phyloP scores from a whole-genome alignment of 2,888 invertebrate genomes.

The Linnaemya vulpina region DNA sequence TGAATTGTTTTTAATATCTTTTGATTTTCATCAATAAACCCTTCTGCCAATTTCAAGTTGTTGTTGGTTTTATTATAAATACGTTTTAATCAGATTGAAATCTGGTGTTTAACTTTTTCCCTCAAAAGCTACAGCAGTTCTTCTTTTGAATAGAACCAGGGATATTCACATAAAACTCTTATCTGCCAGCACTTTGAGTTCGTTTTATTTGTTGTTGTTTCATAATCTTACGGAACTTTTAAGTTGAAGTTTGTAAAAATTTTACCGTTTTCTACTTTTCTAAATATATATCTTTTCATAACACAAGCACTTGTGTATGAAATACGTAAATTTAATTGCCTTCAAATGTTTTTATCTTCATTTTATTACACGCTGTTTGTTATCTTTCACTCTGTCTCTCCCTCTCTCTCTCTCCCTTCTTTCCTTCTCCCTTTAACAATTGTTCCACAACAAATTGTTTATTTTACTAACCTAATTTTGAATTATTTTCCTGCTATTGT shows the following conservation, averaged over 20 bases:
- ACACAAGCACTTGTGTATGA: neutral
- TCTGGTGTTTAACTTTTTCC: too few relatives aligned
- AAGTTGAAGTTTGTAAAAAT: neutral
- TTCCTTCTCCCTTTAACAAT: neutral
- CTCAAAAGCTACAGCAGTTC: too few relatives aligned
- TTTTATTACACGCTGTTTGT: neutral
- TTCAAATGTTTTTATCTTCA: neutral
- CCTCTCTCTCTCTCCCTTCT: neutral
- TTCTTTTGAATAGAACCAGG: too few relatives aligned
- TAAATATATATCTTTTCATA: neutral
- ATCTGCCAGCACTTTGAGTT: too few relatives aligned
- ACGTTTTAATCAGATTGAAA: neutral
- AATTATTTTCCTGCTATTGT: neutral
- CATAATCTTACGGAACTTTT: neutral
- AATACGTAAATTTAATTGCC: neutral
- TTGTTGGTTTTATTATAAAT: neutral
- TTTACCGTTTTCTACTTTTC: neutral
- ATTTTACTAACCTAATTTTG: slow-evolving; percentile 21
- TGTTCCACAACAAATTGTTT: neutral
- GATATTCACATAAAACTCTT: too few relatives aligned
- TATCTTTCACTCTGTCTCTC: neutral
- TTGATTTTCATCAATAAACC: neutral
- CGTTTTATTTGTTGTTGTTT: neutral
- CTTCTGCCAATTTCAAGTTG: neutral
- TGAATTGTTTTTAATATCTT: neutral